These are phyloP conservation scores for Drosophila peninsularis DNA, from an alignment of 2,888 invertebrate species.

Conservation along the genomic window DNA sequence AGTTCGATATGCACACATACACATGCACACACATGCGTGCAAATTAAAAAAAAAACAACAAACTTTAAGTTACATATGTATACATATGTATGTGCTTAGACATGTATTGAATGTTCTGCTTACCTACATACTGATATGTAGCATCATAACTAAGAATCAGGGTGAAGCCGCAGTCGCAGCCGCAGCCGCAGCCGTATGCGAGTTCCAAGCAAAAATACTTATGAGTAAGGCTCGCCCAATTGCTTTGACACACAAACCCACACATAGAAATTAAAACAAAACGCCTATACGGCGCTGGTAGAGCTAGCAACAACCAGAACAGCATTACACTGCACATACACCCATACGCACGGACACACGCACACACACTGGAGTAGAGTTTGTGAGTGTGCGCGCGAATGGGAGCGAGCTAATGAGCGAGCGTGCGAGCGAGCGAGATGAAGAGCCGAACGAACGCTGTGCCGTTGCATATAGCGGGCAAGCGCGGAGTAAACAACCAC, in stretches of 20 bases:
- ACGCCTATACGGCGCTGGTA: constrained; percentile 61
- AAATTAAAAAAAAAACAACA: background rate
- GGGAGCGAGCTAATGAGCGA: constrained; percentile 23
- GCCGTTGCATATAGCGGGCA: constrained; percentile 33
- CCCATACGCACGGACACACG: background rate
- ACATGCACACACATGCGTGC: background rate
- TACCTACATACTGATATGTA: constrained; percentile 24
- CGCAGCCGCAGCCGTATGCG: constrained; percentile 22
- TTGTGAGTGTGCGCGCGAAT: constrained; percentile 16
- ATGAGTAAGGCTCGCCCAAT: constrained; percentile 64
- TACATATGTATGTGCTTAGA: background rate
- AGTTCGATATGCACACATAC: background rate
- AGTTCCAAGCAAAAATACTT: constrained; percentile 12
- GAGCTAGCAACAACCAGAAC: constrained; percentile 24
- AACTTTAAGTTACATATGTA: background rate
- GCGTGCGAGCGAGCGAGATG: constrained; percentile 45
- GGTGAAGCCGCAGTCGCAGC: constrained; percentile 19
- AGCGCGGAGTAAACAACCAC: constrained; percentile 49
- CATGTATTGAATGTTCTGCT: constrained; percentile 8
- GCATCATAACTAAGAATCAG: constrained; percentile 15
- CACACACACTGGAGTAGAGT: background rate
- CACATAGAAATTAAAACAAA: constrained; percentile 77
- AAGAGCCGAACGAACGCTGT: constrained; percentile 23
- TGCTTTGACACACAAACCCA: constrained; percentile 79
- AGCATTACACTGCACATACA: constrained; percentile 22